Percentiles rank a stretch among this genome's conserved stretches.
These are phyloP conservation scores for Chaetoderma sp. DNA, from an alignment of 2,888 invertebrate genomes.

Conservation along the genomic window DNA sequence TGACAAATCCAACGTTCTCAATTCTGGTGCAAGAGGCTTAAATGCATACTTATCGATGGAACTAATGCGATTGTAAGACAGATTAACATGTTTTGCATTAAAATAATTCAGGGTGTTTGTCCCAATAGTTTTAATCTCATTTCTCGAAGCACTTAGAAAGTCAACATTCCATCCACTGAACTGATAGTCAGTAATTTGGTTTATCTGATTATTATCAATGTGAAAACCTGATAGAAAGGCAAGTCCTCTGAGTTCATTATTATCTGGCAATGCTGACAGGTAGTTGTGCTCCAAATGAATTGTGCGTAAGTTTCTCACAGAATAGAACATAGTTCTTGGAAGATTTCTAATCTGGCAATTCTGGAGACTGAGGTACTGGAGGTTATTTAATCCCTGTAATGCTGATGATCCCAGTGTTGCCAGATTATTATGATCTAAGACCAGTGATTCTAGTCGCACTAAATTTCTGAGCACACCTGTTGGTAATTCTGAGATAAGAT, in stretches of 20 bases:
- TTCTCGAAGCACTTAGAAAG: constrained; percentile 46
- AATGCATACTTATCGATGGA: constrained; percentile 38
- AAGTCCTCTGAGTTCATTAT: constrained; percentile 38
- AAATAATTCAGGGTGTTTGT: constrained; percentile 37
- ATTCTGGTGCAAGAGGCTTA: constrained; percentile 39
- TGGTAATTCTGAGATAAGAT: constrained; percentile 38
- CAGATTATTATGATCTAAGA: constrained; percentile 46
- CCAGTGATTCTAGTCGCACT: constrained; percentile 37
- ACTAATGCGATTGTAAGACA: constrained; percentile 49
- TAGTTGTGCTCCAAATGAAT: constrained; percentile 51
- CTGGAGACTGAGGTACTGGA: constrained; percentile 41
- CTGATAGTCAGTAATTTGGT: constrained; percentile 36
- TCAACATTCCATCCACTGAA: constrained; percentile 48
- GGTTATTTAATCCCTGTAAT: constrained; percentile 44
- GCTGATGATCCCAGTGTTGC: constrained; percentile 37
- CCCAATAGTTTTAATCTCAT: constrained; percentile 42
- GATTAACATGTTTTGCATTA: constrained; percentile 42
- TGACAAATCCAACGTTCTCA: constrained; percentile 45
- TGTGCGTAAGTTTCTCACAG: constrained; percentile 35
- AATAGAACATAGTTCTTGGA: constrained; percentile 43
- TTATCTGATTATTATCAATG: constrained; percentile 46
- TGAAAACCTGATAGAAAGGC: constrained; percentile 39
- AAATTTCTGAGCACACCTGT: constrained; percentile 41
- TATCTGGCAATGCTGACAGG: constrained; percentile 39
- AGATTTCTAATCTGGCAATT: constrained; percentile 44